These are phyloP conservation scores for Pseudomyrmex gracilis DNA, from an alignment of 1,140 invertebrate species.

Conservation along the genomic window DNA sequence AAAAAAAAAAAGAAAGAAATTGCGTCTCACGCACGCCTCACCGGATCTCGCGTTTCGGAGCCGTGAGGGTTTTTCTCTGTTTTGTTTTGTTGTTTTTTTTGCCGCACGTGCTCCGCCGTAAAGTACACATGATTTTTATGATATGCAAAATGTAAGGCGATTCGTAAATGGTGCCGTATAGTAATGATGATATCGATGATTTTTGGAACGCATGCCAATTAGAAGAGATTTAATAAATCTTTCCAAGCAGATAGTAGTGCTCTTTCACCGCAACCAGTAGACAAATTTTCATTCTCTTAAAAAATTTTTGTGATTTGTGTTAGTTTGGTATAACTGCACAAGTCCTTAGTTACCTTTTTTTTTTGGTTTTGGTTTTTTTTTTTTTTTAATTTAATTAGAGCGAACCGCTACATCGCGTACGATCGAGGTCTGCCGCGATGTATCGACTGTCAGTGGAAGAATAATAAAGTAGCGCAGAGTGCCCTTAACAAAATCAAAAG, in stretches of 20 bases:
- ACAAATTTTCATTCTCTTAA: constrained; percentile 66
- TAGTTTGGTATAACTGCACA: constrained; percentile 86
- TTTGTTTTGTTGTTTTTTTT: too few species aligned
- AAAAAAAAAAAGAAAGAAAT: too few species aligned
- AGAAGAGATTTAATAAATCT: constrained; percentile 82
- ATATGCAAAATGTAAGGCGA: constrained; percentile 81
- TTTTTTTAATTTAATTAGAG: constrained; percentile 45
- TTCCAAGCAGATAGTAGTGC: constrained; percentile 85
- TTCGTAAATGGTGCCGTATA: constrained; percentile 77
- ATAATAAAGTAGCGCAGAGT: constrained; percentile 80
- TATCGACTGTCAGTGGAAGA: constrained; percentile 75
- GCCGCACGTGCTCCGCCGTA: constrained; percentile 35
- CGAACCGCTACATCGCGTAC: constrained; percentile 74
- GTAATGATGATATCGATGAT: constrained; percentile 83
- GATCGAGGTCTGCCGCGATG: constrained; percentile 67
- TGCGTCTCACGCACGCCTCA: too few species aligned
- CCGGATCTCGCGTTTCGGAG: neutral
- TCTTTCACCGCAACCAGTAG: constrained; percentile 84
- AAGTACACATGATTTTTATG: constrained; percentile 75
- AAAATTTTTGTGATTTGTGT: constrained; percentile 79
- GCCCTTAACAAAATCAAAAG: constrained; percentile 80
- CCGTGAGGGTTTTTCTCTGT: constrained; percentile 7
- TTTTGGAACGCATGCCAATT: constrained; percentile 86
- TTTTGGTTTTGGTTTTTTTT: too few species aligned
- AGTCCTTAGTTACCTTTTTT: constrained; percentile 80